A percentile compares a stretch with the other conserved stretches of the same genome.
Evolutionary conservation across 1,140 invertebrate genomes (phyloP).

Genomic region (Pygmarrhopalites habei): DNA sequence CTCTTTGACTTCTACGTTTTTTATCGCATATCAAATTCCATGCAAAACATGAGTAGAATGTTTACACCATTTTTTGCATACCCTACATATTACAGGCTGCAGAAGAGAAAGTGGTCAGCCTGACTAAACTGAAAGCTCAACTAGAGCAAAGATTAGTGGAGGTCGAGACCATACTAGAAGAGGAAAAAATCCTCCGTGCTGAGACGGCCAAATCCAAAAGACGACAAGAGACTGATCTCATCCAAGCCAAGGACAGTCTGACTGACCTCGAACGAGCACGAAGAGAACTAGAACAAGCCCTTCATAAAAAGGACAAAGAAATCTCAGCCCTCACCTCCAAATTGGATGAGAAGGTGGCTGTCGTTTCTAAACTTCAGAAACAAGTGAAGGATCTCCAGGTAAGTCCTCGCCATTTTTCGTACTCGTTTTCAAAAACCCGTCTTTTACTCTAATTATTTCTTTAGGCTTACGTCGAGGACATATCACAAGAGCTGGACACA

Average conservation of each 20-base stretch:
- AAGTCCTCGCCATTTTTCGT: too few relatives aligned
- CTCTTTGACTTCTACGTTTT: too few relatives aligned
- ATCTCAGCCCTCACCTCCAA: slow-evolving; percentile 87
- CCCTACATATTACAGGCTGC: too few relatives aligned
- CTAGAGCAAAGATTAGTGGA: slow-evolving; percentile 96
- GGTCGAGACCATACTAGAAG: slow-evolving; percentile 92
- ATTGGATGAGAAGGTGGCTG: slow-evolving; percentile 94
- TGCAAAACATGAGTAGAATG: too few relatives aligned
- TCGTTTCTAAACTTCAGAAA: slow-evolving; percentile 92
- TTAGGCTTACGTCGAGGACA: slow-evolving; percentile 82
- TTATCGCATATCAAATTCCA: too few relatives aligned
- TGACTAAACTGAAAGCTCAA: slow-evolving; percentile 98
- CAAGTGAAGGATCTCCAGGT: slow-evolving; percentile 98
- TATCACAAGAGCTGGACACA: slow-evolving; percentile 96
- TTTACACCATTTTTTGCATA: background rate
- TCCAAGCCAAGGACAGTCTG: slow-evolving; percentile 95
- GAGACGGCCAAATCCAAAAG: slow-evolving; percentile 97
- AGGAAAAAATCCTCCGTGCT: slow-evolving; percentile 95
- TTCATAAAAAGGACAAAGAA: slow-evolving; percentile 96
- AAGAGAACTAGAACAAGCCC: slow-evolving; percentile 95
- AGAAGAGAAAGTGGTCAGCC: slow-evolving; percentile 98
- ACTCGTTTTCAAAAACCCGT: background rate
- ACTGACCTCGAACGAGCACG: slow-evolving; percentile 81
- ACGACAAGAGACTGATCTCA: slow-evolving; percentile 93
- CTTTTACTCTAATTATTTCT: too few relatives aligned